Percentiles rank a stretch among this genome's conserved stretches.
These are phyloP conservation scores for Saccostrea echinata DNA, from an alignment of 1,140 invertebrate species.

Conservation along the genomic window DNA sequence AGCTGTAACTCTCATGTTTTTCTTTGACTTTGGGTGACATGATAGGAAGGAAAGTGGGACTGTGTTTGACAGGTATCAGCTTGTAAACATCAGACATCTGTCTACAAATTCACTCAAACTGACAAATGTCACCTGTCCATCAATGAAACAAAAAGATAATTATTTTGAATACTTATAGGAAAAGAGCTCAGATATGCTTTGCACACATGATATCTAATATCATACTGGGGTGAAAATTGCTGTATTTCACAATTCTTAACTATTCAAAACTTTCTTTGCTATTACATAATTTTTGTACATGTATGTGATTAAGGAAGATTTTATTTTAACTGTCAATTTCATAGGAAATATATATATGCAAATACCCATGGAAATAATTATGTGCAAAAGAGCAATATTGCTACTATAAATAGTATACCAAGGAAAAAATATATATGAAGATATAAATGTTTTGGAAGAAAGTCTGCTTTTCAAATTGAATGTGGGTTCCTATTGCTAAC, in stretches of 20 bases:
- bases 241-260: background rate
- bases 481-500: background rate
- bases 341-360: too few species aligned
- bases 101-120: conserved; percentile 29
- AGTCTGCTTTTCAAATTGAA: too few species aligned
- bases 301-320: too few species aligned
- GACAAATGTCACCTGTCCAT: conserved; percentile 11
- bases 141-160: background rate
- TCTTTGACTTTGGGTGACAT: background rate
- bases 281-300: background rate
- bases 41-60: background rate
- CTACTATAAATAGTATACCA: too few species aligned
- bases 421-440: too few species aligned
- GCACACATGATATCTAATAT: background rate
- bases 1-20: background rate
- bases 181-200: background rate
- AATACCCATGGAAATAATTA: too few species aligned
- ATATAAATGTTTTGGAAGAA: too few species aligned
- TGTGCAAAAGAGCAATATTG: too few species aligned
- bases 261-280: background rate
- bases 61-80: background rate
- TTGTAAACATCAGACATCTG: conserved; percentile 19
- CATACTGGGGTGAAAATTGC: conserved; percentile 20
- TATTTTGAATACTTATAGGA: background rate
- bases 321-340: too few species aligned